Evolutionary conservation across 1,140 invertebrate genomes (phyloP), one percentile per base, ranked within the genome.

Genomic region (Cotesia typhae): DNA sequence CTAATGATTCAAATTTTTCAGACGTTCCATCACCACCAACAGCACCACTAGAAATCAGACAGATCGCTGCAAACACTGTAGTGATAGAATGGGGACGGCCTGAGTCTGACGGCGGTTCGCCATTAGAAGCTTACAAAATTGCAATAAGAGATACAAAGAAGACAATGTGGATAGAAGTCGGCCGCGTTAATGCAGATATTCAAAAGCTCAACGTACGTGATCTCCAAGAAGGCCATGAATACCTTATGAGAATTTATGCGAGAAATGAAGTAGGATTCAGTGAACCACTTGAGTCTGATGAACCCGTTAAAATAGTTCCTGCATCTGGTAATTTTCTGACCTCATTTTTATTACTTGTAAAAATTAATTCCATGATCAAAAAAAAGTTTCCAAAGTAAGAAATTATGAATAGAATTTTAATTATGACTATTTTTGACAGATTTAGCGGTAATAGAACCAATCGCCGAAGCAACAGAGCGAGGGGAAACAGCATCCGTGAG

Each of bases 111-210:
- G 97, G 97, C 59, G 96, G 96, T 60, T 92, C 96, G 47, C 95
- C 96, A 10, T 88, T 98, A 57, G 90, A 94, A 76, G 94, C 94
- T 28, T 99, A 99, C 84, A 96, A 95, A 77, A 94, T 98, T 76
- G 96, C 96, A 9, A 94, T 98, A 67, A 90, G 94, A 77, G 98
- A 99, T 82, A 90, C 92, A 52, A 93, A 92, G 81, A 95, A 96
- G 82, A 96, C 94, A 3, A 97, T 97, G 95, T 98, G 96, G 96
- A 97, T 97, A 89, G 95, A 97, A 90, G 95, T 97, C 61, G 95
- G 94, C 12, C 91, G 94, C 79, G 94, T 96, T 6, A 90, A 90
- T 75, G 93, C 93, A 1, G 92, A 94, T 73, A 90, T 93, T 51
- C 94, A 95, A 77, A 94, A 93, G 84, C 90, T 96, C 78, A 94